These are phyloP conservation scores for Thecophora atra DNA, from an alignment of 2,888 invertebrate genomes.

Conservation along the genomic window DNA sequence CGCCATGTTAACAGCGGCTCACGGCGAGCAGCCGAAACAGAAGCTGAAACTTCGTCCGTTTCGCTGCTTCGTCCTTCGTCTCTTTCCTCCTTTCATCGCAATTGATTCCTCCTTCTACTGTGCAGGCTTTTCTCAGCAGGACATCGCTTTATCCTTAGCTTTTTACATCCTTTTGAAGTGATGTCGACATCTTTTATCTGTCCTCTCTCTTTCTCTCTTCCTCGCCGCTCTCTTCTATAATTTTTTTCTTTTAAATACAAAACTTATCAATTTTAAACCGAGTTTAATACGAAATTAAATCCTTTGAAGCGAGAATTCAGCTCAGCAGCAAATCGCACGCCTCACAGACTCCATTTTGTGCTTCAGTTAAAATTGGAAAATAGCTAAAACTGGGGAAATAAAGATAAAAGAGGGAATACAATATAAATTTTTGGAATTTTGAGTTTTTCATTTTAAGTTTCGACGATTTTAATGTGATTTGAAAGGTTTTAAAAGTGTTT, in stretches of 20 bases:
- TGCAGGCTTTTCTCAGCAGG: background rate
- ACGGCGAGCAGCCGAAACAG: conserved; percentile 16
- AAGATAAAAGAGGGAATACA: too few relatives aligned
- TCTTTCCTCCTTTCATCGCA: background rate
- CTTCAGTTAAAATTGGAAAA: too few relatives aligned
- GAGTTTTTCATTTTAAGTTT: background rate
- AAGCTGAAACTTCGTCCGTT: background rate
- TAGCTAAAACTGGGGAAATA: too few relatives aligned
- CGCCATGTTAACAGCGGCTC: conserved; percentile 26
- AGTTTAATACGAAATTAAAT: too few relatives aligned
- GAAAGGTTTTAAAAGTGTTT: too few relatives aligned
- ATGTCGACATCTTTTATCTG: background rate
- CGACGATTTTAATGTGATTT: background rate
- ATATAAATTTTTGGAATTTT: background rate
- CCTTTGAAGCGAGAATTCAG: too few relatives aligned
- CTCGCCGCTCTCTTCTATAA: background rate
- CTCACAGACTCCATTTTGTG: background rate
- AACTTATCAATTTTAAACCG: too few relatives aligned
- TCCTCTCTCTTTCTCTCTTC: background rate
- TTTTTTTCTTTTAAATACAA: background rate
- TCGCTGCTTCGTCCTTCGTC: background rate
- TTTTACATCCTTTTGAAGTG: background rate
- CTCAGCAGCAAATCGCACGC: conserved; percentile 7
- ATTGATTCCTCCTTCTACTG: too few relatives aligned
- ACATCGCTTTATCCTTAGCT: background rate